Evolutionary conservation across 1,140 invertebrate species (phyloP).

Genomic region (Frieseomelitta varia): DNA sequence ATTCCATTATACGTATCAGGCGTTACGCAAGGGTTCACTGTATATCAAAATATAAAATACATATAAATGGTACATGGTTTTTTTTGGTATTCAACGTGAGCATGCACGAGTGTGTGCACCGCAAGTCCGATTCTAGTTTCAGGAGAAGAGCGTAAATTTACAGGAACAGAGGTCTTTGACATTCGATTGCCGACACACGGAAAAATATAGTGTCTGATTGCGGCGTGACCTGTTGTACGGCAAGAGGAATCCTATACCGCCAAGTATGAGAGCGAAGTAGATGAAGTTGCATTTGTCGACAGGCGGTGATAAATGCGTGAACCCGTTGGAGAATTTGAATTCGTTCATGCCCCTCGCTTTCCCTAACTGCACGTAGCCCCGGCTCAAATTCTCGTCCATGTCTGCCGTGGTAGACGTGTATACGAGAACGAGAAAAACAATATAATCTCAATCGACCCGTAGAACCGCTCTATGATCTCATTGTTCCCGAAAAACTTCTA

Average conservation of each 20-base stretch:
- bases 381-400: slow-evolving; percentile 87
- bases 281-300: slow-evolving; percentile 90
- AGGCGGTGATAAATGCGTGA: slow-evolving; percentile 85
- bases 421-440: not conserved
- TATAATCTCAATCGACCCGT: not conserved
- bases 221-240: slow-evolving; percentile 92
- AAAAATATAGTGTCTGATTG: slow-evolving; percentile 18
- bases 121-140: not conserved
- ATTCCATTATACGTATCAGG: not conserved
- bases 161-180: slow-evolving; percentile 5
- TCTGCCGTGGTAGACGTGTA: slow-evolving; percentile 55
- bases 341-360: slow-evolving; percentile 83
- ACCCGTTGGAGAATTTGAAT: slow-evolving; percentile 82
- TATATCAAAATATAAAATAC: not conserved
- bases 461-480: slow-evolving; percentile 29
- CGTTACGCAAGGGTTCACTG: not conserved
- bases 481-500: slow-evolving; percentile 1
- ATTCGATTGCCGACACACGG: not conserved
- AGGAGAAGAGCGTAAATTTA: not conserved
- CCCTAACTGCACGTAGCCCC: slow-evolving; percentile 86
- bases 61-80: not conserved
- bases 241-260: slow-evolving; percentile 94
- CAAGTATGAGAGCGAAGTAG: slow-evolving; percentile 90
- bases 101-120: not conserved
- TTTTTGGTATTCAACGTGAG: not conserved